A percentile compares a stretch with the other conserved stretches of the same genome.
phyloP scores from a whole-genome alignment of 2,888 invertebrate genomes.

The Bibio marci region DNA sequence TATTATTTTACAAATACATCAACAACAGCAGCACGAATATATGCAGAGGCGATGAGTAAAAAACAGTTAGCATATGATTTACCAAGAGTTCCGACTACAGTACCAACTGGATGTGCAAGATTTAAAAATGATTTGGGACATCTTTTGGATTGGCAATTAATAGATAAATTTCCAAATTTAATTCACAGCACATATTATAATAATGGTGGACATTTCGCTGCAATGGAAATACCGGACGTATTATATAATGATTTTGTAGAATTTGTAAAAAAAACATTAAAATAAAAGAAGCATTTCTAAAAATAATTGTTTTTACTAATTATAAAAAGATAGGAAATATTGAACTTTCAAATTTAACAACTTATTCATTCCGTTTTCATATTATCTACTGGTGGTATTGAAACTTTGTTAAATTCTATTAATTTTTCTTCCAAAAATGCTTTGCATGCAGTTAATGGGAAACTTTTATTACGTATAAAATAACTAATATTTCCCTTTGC shows the following conservation, averaged over 20 bases:
- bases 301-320: no score
- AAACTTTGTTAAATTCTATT: conserved; percentile 21
- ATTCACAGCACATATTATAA: conserved; percentile 45
- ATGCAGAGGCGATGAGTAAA: conserved; percentile 38
- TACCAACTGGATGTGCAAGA: conserved; percentile 56
- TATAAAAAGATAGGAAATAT: no score
- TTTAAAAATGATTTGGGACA: conserved; percentile 53
- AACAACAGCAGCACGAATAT: conserved; percentile 50
- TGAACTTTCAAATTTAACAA: no score
- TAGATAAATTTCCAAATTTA: conserved; percentile 44
- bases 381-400: no score
- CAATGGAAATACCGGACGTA: conserved; percentile 56
- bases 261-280: conserved; percentile 25
- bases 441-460: conserved; percentile 48
- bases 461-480: conserved; percentile 42
- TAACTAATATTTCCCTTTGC: conserved; percentile 52
- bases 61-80: conserved; percentile 17
- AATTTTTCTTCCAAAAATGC: conserved; percentile 41
- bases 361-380: no score
- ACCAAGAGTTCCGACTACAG: conserved; percentile 39
- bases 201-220: conserved; percentile 74
- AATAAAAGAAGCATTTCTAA: no score
- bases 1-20: conserved; percentile 61
- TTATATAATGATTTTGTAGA: conserved; percentile 52
- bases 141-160: conserved; percentile 39